Percentiles rank a stretch among this genome's conserved stretches.
These are phyloP conservation scores for Bovichtus variegatus DNA, from an alignment of 2,797 vertebrate species.

Conservation along the genomic window DNA sequence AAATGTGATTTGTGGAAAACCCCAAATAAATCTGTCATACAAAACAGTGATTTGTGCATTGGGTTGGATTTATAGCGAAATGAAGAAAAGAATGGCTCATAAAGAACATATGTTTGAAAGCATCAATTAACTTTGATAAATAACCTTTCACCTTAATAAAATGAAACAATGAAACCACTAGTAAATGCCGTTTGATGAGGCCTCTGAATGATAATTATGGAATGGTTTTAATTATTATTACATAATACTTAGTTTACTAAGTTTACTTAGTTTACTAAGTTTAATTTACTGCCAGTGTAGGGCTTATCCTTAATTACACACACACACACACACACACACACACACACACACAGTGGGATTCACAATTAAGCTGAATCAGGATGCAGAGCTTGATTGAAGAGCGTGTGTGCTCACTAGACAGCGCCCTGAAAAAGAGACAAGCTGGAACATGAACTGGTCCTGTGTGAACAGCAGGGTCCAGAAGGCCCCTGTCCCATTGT, in stretches of 20 bases:
- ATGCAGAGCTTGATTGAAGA: slow-evolving; percentile 53
- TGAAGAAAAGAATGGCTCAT: neutral
- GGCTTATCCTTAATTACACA: slow-evolving; percentile 68
- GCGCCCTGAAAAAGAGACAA: slow-evolving; percentile 63
- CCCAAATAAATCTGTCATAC: neutral
- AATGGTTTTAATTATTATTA: no score
- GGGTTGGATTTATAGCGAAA: neutral
- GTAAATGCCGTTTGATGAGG: slow-evolving; percentile 16
- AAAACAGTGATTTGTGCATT: neutral
- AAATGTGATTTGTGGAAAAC: slow-evolving; percentile 15
- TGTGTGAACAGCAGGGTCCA: slow-evolving; percentile 60
- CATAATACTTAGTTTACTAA: slow-evolving; percentile 49
- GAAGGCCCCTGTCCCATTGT: slow-evolving; percentile 33
- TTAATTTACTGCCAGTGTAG: slow-evolving; percentile 62
- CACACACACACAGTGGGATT: slow-evolving; percentile 10
- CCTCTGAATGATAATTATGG: slow-evolving; percentile 38
- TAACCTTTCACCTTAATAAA: neutral
- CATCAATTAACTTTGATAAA: neutral
- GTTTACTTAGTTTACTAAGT: slow-evolving; percentile 52
- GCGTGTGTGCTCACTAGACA: slow-evolving; percentile 61
- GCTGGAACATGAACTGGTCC: slow-evolving; percentile 74
- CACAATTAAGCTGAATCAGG: slow-evolving; percentile 82
- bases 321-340: slow-evolving; percentile 23
- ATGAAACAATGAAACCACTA: neutral
- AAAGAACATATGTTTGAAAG: neutral